Base-by-base conservation (phyloP, 2,797 vertebrate genomes). In the Typhlichthys subterraneus region DNA sequence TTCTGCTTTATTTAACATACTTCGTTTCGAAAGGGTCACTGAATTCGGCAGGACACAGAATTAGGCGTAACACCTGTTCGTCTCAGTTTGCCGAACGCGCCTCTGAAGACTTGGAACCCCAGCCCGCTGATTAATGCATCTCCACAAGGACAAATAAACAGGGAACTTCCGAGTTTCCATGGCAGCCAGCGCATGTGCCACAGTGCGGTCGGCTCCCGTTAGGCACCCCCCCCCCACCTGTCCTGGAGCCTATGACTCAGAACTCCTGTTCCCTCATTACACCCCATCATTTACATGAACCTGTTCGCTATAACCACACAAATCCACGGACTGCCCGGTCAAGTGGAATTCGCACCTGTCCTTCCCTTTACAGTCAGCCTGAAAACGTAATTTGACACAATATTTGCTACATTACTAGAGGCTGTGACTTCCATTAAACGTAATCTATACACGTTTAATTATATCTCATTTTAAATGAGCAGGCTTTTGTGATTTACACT, bases 181-280 rank as follows among this genome's bases (percentile, higher is more conserved):
- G 80, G 81, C 77, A 79, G 71, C 77, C 71, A 38, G 52, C 59
- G 57, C 0, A 0, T 69, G 0, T 69, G 61, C 53, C 15, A 49
- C 38, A 64, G 65, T 72, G 14, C 45, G 52, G 55, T 79, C 62
- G 70, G 61, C 45, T 55, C 55, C 57, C 23, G 50, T 59, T 71
- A 52, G 23, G 38, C 38, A 0, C 33, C 45, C 48, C 56, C 38
- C 19, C 23, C 23, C 23, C 4, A 61, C 45, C n/a, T n/a, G 67
- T 73, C 50, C 29, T 8, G 48, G 50, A 61, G 45, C 38, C 49
- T 7, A 79, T 83, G 82, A 87, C 79, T 85, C 82, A 83, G 85
- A 53, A 74, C 85, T 76, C 65, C 74, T 61, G 42, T 61, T 54
- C 57, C 70, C 70, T 67, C 9, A 0, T 61, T 70, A 57, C 64